phyloP scores from a whole-genome alignment of 2,113 vertebrate species.

The Bos indicus region DNA sequence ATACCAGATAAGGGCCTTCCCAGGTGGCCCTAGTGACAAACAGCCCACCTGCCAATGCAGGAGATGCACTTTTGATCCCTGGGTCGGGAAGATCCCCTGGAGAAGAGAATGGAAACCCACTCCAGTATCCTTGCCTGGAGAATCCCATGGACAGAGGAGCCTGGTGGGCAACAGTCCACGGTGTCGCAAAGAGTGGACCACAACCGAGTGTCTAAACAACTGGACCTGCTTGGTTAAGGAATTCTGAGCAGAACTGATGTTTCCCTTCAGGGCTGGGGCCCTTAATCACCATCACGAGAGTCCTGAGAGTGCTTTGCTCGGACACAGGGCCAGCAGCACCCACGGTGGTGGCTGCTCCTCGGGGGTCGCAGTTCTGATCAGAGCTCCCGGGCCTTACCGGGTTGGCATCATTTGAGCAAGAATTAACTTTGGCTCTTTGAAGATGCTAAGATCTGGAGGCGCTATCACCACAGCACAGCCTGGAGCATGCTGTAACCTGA shows the following conservation, averaged over 20 bases:
- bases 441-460: no score
- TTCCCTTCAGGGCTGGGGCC: background rate
- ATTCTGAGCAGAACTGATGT: background rate
- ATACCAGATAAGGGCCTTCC: no score
- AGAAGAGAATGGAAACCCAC: background rate
- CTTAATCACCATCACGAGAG: no score
- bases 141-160: background rate
- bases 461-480: no score
- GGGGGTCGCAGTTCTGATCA: rapidly evolving
- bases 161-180: rapidly evolving
- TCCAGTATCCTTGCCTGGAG: background rate
- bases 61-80: background rate
- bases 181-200: background rate
- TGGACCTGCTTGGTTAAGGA: background rate
- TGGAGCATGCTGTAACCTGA: no score
- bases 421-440: no score
- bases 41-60: background rate
- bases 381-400: rapidly evolving
- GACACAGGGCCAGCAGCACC: rapidly evolving
- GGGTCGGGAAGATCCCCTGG: background rate
- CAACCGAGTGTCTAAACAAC: background rate
- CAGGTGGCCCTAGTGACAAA: no score
- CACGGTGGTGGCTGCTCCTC: rapidly evolving
- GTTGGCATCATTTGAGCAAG: no score
- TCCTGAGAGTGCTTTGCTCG: background rate